Percentiles rank a stretch among this genome's conserved stretches.
These are phyloP conservation scores for Ceraclea dissimilis DNA, from an alignment of 2,888 invertebrate genomes.

Conservation along the genomic window DNA sequence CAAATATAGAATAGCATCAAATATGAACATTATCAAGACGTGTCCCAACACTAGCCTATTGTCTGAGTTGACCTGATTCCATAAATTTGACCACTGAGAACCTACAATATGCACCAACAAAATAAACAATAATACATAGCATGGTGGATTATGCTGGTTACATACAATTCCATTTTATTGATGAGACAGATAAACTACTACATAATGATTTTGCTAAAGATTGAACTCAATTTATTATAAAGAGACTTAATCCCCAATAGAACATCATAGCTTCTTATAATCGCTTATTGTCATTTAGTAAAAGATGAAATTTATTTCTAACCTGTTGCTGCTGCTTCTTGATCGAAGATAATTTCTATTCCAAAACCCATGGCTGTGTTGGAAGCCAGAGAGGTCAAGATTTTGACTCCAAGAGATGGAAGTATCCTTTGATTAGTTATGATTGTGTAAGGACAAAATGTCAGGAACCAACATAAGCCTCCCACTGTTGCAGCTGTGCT, in stretches of 20 bases:
- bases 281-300: too few relatives aligned
- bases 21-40: conserved; percentile 62
- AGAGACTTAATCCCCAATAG: too few relatives aligned
- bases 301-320: too few relatives aligned
- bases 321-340: conserved; percentile 65
- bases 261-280: too few relatives aligned
- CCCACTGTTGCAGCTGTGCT: conserved; percentile 71
- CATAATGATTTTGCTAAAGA: too few relatives aligned
- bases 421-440: conserved; percentile 60
- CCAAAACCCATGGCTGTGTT: conserved; percentile 79
- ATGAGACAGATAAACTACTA: too few relatives aligned
- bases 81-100: conserved; percentile 57
- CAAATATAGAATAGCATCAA: conserved; percentile 64
- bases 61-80: conserved; percentile 55
- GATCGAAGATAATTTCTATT: conserved; percentile 62
- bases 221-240: too few relatives aligned
- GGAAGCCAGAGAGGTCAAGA: conserved; percentile 57
- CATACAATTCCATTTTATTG: too few relatives aligned
- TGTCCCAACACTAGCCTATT: conserved; percentile 62
- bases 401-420: conserved; percentile 48
- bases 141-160: too few relatives aligned
- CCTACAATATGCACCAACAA: conserved; percentile 43
- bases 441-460: conserved; percentile 65
- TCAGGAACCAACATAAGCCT: conserved; percentile 68
- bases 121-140: too few relatives aligned